Percentiles rank a stretch among this genome's conserved stretches.
phyloP scores from a whole-genome alignment of 2,888 invertebrate species.

The Stratiomys singularior region DNA sequence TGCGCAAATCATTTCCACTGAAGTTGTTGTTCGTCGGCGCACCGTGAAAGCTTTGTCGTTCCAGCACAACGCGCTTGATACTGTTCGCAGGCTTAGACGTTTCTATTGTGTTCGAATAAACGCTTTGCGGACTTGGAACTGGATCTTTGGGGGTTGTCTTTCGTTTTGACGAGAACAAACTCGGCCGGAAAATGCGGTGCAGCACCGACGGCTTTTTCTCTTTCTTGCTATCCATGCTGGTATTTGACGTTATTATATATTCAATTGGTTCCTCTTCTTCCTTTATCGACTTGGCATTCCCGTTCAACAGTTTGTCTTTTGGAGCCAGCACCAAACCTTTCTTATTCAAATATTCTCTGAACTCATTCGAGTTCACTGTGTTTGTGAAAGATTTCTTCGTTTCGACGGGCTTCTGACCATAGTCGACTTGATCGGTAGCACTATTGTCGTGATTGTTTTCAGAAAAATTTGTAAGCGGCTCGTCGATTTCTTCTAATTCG shows the following conservation, averaged over 20 bases:
- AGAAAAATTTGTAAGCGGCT: conserved; percentile 62
- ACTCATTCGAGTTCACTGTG: conserved; percentile 64
- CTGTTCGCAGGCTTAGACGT: conserved; percentile 52
- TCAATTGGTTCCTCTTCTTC: conserved; percentile 21
- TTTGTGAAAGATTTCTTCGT: conserved; percentile 59
- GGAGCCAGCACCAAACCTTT: conserved; percentile 63
- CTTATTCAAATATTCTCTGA: conserved; percentile 62
- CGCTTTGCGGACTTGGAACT: conserved; percentile 56
- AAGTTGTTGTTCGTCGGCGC: conserved; percentile 54
- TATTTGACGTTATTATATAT: not conserved
- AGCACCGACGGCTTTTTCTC: conserved; percentile 62
- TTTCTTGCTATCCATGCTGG: conserved; percentile 53
- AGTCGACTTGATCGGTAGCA: not conserved
- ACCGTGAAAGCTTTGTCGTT: conserved; percentile 59
- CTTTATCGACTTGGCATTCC: conserved; percentile 18
- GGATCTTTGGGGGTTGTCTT: conserved; percentile 62
- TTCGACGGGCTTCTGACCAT: conserved; percentile 2
- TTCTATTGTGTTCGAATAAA: conserved; percentile 52
- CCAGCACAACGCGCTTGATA: conserved; percentile 61
- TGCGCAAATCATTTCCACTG: conserved; percentile 54
- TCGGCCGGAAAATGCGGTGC: conserved; percentile 61
- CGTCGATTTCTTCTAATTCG: conserved; percentile 64
- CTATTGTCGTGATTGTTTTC: conserved; percentile 58
- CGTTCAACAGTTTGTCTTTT: conserved; percentile 54
- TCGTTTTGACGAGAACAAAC: conserved; percentile 61